Base-by-base conservation (phyloP, 2,888 invertebrate genomes). In the Drosophila birchii region DNA sequence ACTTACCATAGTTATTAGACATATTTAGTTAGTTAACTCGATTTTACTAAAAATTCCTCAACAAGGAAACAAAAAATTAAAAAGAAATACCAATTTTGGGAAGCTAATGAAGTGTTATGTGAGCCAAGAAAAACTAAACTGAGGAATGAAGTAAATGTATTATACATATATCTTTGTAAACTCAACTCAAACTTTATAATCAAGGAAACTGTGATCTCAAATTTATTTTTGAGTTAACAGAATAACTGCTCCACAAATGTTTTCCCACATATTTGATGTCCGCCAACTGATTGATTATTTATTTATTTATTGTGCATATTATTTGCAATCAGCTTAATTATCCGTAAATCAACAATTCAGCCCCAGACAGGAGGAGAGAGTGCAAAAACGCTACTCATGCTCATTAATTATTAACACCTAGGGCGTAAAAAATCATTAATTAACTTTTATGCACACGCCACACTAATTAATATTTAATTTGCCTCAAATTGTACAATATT, bases 391-490 rank as follows among this genome's bases (percentile, higher is more conserved):
- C 54, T 55, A 56, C 69, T 67, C 56, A 70, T 47, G 44, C 58
- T 74, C 77, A 73, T 75, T 71, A 66, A 82, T 77, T 75, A 89
- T 87, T 87, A 82, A 78, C 86, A 82, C 86, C 85, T 69, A 73
- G 75, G 79, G 85, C 78, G 87, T 70, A 75, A 78, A 83, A 79
- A 79, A 72, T 58, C 75, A 76, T 72, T 79, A 88, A 88, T 86
- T 86, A 78, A 79, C 47, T 71, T 63, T 66, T 71, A 79, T 83
- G 63, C 70, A 88, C 86, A 85, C 73, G 78, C 74, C 76, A 73
- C 45, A 61, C 70, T 84, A 88, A 88, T 86, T 86, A 88, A 80
- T 78, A 74, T 78, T 87, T 82, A 81, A 87, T 85, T 78, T 73
- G 64, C 75, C 72, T 75, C 55, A 76, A 80, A 80, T 74, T 75